Evolutionary conservation across 2,888 invertebrate genomes (phyloP), one percentile per base, ranked within the genome.

Genomic region (Altica lythri): DNA sequence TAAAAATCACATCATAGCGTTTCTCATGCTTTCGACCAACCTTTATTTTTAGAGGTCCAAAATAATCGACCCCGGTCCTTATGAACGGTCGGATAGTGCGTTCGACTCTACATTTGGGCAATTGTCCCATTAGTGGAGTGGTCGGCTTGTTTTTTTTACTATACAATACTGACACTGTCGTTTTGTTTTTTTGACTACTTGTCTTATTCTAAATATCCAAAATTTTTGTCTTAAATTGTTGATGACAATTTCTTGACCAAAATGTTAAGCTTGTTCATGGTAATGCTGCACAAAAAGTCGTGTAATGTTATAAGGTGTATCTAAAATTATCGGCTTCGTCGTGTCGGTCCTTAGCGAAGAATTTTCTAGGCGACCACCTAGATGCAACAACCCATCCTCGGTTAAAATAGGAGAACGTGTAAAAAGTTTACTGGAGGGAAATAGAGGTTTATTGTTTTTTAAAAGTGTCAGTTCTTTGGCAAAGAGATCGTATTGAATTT

Each of bases 181-280:
- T 27, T 27, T 45, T 10, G 2, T 32, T 35, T 25, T 49, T 35
- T 48, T 52, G 51, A 19, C 9, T 12, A 19, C 10, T 37, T 27
- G 22, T 48, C 17, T 42, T 30, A n/a, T 32, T 25, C 35, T 49
- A 13, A 49, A 57, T n/a, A 35, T 10, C 29, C 46, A 37, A 19
- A 53, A 57, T 2, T 17, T 43, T 16, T 12, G 14, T 27, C 25
- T 45, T 10, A 2, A 25, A 42, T 25, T 49, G 29, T 48, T 52
- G 8, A 51, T 6, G 6, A 51, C 43, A 4, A n/a, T 44, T 22
- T 55, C 42, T 22, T 43, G 19, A 16, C 50, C 40, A 16, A 22
- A 47, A 30, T 54, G 57, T 19, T 46, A 17, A 1, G 19, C 19
- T 29, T 50, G n/a, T 43, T 57, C 51, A 46, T 50, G 54, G 43